Evolutionary conservation across 2,797 vertebrate genomes (phyloP), one percentile per base, ranked within the genome.

Genomic region (Chaunax sp.): DNA sequence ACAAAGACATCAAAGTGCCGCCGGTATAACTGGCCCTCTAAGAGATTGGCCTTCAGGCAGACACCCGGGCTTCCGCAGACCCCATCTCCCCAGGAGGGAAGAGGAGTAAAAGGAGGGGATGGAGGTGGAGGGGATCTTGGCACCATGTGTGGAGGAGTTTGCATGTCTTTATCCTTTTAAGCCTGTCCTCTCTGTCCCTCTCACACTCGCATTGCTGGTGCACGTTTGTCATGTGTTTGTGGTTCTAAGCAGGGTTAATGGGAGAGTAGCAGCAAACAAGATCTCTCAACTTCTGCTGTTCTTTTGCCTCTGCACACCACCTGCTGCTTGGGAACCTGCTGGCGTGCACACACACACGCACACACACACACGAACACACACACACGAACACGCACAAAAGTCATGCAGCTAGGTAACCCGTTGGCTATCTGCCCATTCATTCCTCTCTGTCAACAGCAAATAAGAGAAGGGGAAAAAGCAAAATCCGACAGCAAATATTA

Each of bases 401-500:
- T 75, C 74, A 75, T 81, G 87, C 90, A 91, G 89, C 92, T 92
- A 87, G 86, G 91, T 92, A 90, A 93, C 91, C 82, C 65, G 35
- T 65, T 85, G 87, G 83, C 85, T 82, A 87, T 87, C 78, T 85
- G 82, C 80, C 86, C 90, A 89, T 90, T 91, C 88, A 88, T 91
- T 90, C 81, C 77, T 84, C 71, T 92, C 76, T 85, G 77, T 91
- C 90, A 91, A 90, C 79, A 88, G 57, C 74, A 87, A 92, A 91
- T 84, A 89, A 82, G 89, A 83, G 65, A 69, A 87, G 78, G 68
- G 86, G 80, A 81, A 87, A 85, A 89, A 78, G 83, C 79, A 76
- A 89, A 93, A 92, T 91, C 92, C 83, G 58, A 86, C 67, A 77
- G 84, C 89, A 94, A 94, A 95, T 94, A 94, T 94, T 94, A 88